A percentile compares a stretch with the other conserved stretches of the same genome.
Evolutionary conservation across 2,797 vertebrate species (phyloP).

Genomic region (Propithecus perrieri): DNA sequence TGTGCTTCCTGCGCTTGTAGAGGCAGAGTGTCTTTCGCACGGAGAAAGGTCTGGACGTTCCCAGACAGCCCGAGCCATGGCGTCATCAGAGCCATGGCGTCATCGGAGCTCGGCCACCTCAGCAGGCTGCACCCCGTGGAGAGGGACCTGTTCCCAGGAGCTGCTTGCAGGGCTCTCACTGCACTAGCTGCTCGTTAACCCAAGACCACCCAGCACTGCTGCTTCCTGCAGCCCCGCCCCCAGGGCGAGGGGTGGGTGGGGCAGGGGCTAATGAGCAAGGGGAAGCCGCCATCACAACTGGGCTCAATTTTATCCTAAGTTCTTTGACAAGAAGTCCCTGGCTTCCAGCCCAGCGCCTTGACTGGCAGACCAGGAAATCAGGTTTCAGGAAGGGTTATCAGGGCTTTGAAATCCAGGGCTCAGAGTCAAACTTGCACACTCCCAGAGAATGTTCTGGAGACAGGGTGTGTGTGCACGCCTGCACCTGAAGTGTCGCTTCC

Average conservation of each 20-base stretch:
- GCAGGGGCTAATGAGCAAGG: too few relatives aligned
- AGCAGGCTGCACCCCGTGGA: too few relatives aligned
- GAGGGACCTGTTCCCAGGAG: constrained; percentile 60
- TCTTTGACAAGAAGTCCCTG: not conserved
- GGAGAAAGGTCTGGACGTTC: constrained; percentile 70
- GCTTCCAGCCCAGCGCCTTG: not conserved
- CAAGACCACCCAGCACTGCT: constrained; percentile 68
- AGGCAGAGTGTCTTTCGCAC: constrained; percentile 2
- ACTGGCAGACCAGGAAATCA: not conserved
- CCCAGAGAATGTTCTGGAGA: not conserved
- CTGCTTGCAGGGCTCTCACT: constrained; percentile 77
- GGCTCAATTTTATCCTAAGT: not conserved
- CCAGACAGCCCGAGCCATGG: constrained; percentile 44
- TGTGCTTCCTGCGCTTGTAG: constrained; percentile 52
- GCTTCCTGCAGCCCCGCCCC: not conserved
- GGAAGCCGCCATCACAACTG: not conserved
- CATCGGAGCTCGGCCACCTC: constrained; percentile 65
- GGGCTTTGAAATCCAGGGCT: not conserved
- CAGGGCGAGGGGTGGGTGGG: too few relatives aligned
- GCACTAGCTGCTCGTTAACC: constrained; percentile 82
- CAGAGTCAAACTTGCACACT: fast-evolving
- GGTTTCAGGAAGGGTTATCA: not conserved
- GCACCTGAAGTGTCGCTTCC: fast-evolving
- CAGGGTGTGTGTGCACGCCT: fast-evolving
- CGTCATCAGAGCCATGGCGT: not conserved